Percentiles rank a stretch among this genome's conserved stretches.
phyloP scores from a whole-genome alignment of 2,797 vertebrate genomes.

The Glossophaga mutica region DNA sequence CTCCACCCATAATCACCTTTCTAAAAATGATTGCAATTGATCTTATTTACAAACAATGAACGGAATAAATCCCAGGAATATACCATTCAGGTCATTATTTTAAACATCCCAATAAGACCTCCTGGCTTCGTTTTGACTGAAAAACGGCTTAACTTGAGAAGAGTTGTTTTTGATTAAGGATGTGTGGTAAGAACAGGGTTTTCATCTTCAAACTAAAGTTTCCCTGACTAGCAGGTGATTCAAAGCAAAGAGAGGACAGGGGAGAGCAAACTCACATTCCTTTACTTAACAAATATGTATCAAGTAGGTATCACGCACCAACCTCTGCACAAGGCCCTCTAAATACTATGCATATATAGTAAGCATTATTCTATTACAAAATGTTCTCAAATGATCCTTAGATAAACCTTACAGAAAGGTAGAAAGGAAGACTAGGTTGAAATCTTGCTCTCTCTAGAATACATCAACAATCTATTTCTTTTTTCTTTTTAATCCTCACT shows the following conservation, averaged over 20 bases:
- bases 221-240: not conserved
- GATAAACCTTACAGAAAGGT: not conserved
- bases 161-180: not conserved
- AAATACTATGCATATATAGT: not conserved
- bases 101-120: not conserved
- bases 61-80: not conserved
- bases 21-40: not conserved
- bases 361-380: not conserved
- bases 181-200: not conserved
- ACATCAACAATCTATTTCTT: not conserved
- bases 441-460: not conserved
- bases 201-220: not conserved
- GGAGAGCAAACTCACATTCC: not conserved
- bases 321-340: not conserved
- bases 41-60: not conserved
- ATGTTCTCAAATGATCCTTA: not conserved
- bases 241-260: not conserved
- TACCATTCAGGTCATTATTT: not conserved
- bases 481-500: not conserved
- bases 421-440: not conserved
- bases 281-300: not conserved
- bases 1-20: not conserved
- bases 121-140: not conserved
- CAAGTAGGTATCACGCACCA: not conserved
- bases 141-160: not conserved